These are phyloP conservation scores for Manis javanica DNA, from an alignment of 2,797 vertebrate species.

Conservation along the genomic window DNA sequence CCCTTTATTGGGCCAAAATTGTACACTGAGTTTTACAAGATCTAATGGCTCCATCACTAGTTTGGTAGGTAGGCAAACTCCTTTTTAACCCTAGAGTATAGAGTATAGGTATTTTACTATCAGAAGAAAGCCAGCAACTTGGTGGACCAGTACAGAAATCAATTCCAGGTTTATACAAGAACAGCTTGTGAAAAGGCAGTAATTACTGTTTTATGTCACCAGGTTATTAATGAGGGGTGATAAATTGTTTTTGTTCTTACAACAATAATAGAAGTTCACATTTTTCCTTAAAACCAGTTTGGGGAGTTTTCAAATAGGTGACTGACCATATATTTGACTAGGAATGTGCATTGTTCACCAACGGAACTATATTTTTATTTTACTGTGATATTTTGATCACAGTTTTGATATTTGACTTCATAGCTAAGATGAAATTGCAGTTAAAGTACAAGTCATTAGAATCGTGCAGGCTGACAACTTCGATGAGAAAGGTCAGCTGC, in stretches of 20 bases:
- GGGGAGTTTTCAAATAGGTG: not conserved
- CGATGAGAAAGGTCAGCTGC: not conserved
- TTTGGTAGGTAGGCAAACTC: not conserved
- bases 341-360: not conserved
- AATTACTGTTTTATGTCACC: not conserved
- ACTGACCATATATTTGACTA: not conserved
- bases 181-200: not conserved
- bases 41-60: not conserved
- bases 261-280: not conserved
- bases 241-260: not conserved
- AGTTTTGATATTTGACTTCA: constrained; percentile 17
- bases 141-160: not conserved
- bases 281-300: not conserved
- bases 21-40: not conserved
- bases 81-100: not conserved
- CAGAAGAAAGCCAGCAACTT: not conserved
- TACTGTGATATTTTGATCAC: not conserved
- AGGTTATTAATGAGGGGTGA: not conserved
- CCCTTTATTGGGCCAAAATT: not conserved
- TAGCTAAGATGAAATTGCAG: not conserved
- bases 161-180: constrained; percentile 10
- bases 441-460: not conserved
- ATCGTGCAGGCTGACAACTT: not conserved
- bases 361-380: not conserved
- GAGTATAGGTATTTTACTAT: not conserved